Evolutionary conservation across 1,140 invertebrate species (phyloP).

Genomic region (Scaptomyza graminum): DNA sequence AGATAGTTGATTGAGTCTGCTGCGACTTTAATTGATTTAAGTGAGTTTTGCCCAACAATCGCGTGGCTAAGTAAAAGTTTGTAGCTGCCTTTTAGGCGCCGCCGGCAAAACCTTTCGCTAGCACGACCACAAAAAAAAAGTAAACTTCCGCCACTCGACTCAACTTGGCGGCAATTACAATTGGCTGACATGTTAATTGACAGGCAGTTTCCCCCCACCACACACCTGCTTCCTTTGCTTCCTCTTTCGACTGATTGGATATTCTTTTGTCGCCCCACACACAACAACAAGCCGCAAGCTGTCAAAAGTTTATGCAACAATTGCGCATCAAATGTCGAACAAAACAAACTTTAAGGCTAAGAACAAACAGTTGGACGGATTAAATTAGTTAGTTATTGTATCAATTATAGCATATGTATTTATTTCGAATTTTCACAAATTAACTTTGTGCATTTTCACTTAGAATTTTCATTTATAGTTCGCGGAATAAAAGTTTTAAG

Average conservation of each 20-base stretch:
- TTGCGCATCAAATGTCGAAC: conserved; percentile 13
- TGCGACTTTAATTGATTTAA: conserved; percentile 49
- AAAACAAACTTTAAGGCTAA: background rate
- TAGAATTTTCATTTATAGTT: too few species aligned
- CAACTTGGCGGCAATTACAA: conserved; percentile 44
- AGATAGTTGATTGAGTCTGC: conserved; percentile 23
- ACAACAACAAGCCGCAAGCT: conserved; percentile 10
- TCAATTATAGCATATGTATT: too few species aligned
- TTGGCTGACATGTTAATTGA: conserved; percentile 76
- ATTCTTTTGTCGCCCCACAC: background rate
- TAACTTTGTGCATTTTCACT: too few species aligned
- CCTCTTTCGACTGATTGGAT: conserved; percentile 2
- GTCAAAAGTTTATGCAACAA: conserved; percentile 47
- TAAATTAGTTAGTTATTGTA: background rate
- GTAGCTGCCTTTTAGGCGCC: background rate
- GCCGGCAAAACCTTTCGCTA: conserved; percentile 54
- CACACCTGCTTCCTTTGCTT: background rate
- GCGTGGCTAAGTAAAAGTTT: conserved; percentile 35
- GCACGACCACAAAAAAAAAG: conserved; percentile 47
- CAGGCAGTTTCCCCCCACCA: conserved; percentile 12
- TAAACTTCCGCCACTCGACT: conserved; percentile 71
- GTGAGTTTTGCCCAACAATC: conserved; percentile 25
- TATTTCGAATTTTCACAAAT: too few species aligned
- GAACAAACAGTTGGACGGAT: background rate
- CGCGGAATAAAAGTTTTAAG: too few species aligned